Evolutionary conservation across 2,888 invertebrate species (phyloP).

Genomic region (Latrodectus elegans): DNA sequence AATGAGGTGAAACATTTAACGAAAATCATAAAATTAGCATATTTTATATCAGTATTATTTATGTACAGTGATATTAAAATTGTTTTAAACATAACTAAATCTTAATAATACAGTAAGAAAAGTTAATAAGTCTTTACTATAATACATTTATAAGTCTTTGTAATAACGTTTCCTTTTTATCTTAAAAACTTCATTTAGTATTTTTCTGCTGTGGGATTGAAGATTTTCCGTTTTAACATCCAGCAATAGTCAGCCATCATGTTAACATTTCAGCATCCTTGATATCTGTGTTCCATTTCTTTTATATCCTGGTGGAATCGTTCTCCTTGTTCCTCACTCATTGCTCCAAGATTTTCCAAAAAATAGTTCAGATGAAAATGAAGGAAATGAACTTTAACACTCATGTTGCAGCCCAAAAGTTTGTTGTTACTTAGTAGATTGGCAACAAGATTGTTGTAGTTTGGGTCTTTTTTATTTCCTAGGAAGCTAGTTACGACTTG

Average conservation of each 20-base stretch:
- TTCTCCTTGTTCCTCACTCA: slow-evolving; percentile 13
- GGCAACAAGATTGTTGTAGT: background rate
- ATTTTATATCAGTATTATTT: too few species aligned
- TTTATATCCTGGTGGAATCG: slow-evolving; percentile 43
- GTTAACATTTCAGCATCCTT: slow-evolving; percentile 26
- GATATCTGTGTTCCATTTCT: slow-evolving; percentile 52
- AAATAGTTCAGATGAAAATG: slow-evolving; percentile 11
- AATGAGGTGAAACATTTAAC: too few species aligned
- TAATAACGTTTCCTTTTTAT: too few species aligned
- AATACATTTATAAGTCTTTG: too few species aligned
- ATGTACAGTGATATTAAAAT: too few species aligned
- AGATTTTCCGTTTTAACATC: slow-evolving; percentile 19
- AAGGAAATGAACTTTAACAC: slow-evolving; percentile 31
- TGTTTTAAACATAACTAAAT: too few species aligned
- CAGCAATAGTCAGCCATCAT: slow-evolving; percentile 43
- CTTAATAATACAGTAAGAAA: too few species aligned
- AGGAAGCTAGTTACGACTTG: too few species aligned
- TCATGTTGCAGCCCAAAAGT: slow-evolving; percentile 72
- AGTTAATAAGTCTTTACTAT: too few species aligned
- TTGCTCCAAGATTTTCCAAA: slow-evolving; percentile 33
- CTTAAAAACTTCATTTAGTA: too few species aligned
- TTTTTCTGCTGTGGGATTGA: background rate
- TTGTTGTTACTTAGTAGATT: slow-evolving; percentile 35
- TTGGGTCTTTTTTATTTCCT: background rate
- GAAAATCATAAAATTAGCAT: too few species aligned